A percentile compares a stretch with the other conserved stretches of the same genome.
Evolutionary conservation across 2,888 invertebrate genomes (phyloP).

Genomic region (Tenthredo mesomela): DNA sequence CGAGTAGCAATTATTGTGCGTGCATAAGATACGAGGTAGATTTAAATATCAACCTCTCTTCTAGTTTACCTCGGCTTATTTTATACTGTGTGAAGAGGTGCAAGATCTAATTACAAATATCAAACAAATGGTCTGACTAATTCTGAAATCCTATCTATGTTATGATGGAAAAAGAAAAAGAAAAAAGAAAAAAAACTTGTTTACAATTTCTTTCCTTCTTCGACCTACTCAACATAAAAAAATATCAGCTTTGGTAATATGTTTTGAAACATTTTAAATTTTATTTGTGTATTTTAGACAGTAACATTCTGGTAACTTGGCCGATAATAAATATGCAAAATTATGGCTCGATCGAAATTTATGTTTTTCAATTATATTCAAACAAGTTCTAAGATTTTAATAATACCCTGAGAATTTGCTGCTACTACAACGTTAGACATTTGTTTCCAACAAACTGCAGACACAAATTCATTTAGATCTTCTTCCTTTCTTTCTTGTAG

Average conservation of each 20-base stretch:
- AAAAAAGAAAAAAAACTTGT: not conserved
- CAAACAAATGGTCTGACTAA: not conserved
- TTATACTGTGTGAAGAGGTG: slow-evolving; percentile 4
- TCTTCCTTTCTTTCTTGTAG: slow-evolving; percentile 87
- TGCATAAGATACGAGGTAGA: slow-evolving; percentile 15
- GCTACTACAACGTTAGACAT: slow-evolving; percentile 92
- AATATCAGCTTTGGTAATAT: not conserved
- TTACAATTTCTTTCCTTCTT: not conserved
- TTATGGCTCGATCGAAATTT: not conserved
- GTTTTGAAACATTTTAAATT: not conserved
- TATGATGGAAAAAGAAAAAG: not conserved
- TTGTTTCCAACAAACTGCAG: slow-evolving; percentile 96
- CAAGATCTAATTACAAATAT: not conserved
- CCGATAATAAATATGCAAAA: slow-evolving; percentile 2
- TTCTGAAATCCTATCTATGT: slow-evolving; percentile 9
- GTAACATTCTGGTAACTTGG: slow-evolving; percentile 1
- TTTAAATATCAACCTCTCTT: not conserved
- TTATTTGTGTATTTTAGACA: slow-evolving; percentile 27
- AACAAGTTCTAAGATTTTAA: slow-evolving; percentile 91
- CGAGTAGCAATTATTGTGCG: slow-evolving; percentile 33
- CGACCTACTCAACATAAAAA: not conserved
- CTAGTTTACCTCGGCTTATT: not conserved
- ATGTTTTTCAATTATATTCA: slow-evolving; percentile 72
- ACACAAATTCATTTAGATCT: slow-evolving; percentile 95
- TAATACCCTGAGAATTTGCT: slow-evolving; percentile 96